Base-by-base conservation (phyloP, 2,113 vertebrate species). In the Ancistrus triradiatus region DNA sequence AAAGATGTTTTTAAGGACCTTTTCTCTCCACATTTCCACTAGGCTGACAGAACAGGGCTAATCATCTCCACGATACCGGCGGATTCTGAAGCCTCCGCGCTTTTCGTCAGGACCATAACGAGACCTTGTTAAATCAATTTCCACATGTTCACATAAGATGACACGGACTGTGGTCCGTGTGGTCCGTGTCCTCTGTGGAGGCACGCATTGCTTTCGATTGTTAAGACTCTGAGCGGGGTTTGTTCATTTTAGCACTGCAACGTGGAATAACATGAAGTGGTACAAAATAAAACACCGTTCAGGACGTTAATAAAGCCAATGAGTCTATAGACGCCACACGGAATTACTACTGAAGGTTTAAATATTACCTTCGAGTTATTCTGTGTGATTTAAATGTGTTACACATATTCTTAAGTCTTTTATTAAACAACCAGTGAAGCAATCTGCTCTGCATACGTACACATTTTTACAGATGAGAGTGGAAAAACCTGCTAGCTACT, bases 1-100 rank as follows among this genome's bases (percentile, higher is more conserved):
- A 69, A 77, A 83, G 79, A 84, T 84, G 80, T 84, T 85, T 81
- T 85, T 82, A 81, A 87, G 82, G 82, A 87, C 81, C 86, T 85
- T 87, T 84, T 87, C 82, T 79, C 80, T 69, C 67, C 50, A 76
- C 72, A 80, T 81, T 78, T 86, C 76, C 68, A 71, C 58, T 69
- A 79, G 68, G 75, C 64, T 80, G 77, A 84, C 83, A 84, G 76
- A 86, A 82, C 78, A 80, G 81, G 84, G 77, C 78, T 77, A 69
- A 81, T 87, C 77, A 73, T 80, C 65, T 63, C 75, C 74, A 77
- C 79, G 76, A 78, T 66, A 73, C 74, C 77, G 78, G 81, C 78
- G 73, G 75, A 80, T 78, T 79, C 79, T 77, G 82, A 83, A 84
- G 83, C 82, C 80, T 78, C 73, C 75, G 73, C 72, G 58, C 75